Conservation (phyloP, 2,888 invertebrate species). For the Macaria notata region DNA sequence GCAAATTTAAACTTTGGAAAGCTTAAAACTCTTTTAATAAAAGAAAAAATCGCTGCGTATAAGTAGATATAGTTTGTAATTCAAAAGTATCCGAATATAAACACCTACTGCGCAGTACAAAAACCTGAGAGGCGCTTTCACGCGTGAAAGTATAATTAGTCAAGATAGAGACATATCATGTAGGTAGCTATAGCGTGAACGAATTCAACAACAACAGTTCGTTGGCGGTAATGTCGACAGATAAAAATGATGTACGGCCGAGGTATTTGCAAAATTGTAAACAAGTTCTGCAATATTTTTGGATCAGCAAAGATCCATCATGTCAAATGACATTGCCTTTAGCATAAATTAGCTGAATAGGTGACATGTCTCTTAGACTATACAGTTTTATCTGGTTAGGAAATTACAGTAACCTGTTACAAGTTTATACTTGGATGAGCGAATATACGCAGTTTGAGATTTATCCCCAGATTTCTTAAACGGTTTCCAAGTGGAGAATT, state of each 20-base stretch:
- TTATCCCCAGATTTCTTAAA: too few relatives aligned
- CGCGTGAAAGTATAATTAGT: slow-evolving; percentile 2
- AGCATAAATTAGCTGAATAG: slow-evolving; percentile 9
- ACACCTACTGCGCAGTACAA: too few relatives aligned
- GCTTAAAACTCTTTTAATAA: too few relatives aligned
- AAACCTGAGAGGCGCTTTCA: slow-evolving; percentile 1
- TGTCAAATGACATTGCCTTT: slow-evolving; percentile 11
- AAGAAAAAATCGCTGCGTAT: too few relatives aligned
- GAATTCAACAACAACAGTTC: background rate
- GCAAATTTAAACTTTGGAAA: too few relatives aligned
- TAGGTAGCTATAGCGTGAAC: too few relatives aligned
- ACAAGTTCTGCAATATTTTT: slow-evolving; percentile 14
- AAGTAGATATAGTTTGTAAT: too few relatives aligned
- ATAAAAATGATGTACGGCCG: slow-evolving; percentile 10
- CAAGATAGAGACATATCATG: background rate
- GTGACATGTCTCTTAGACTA: slow-evolving; percentile 2
- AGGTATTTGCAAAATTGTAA: slow-evolving; percentile 9
- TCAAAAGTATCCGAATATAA: too few relatives aligned
- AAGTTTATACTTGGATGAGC: too few relatives aligned
- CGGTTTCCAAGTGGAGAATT: too few relatives aligned
- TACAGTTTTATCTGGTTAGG: background rate
- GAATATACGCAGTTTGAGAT: too few relatives aligned
- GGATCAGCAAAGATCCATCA: slow-evolving; percentile 17
- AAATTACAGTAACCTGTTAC: background rate
- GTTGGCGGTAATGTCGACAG: slow-evolving; percentile 8